phyloP scores from a whole-genome alignment of 2,113 vertebrate genomes.

The Callopanchax toddi region DNA sequence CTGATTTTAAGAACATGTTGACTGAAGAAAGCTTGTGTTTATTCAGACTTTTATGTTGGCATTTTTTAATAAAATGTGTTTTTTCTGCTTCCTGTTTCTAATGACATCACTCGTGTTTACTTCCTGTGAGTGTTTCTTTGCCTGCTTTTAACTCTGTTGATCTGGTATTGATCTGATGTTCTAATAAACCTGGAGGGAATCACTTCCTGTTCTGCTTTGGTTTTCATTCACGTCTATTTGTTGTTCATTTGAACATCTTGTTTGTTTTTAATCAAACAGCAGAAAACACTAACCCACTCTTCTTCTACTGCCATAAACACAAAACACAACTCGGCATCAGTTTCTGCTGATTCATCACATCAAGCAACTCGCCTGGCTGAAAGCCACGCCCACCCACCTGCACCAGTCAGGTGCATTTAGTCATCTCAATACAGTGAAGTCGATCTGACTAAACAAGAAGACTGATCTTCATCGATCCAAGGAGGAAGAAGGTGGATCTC shows the following conservation, averaged over 20 bases:
- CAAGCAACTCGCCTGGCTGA: too few species aligned
- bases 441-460: too few species aligned
- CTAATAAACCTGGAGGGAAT: conserved; percentile 43
- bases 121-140: conserved; percentile 12
- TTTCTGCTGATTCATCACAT: too few species aligned
- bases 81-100: conserved; percentile 11
- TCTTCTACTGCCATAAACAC: too few species aligned
- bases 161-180: conserved; percentile 31
- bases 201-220: too few species aligned
- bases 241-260: neutral
- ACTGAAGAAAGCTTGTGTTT: neutral
- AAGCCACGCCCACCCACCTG: too few species aligned
- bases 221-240: neutral
- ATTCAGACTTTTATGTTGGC: conserved; percentile 15
- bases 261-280: neutral
- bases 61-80: conserved; percentile 4
- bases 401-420: too few species aligned
- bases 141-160: conserved; percentile 31
- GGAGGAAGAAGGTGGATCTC: too few species aligned
- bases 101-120: conserved; percentile 24
- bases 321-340: too few species aligned
- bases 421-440: too few species aligned
- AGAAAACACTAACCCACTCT: too few species aligned
- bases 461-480: too few species aligned
- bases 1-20: neutral